phyloP scores from a whole-genome alignment of 2,797 vertebrate species.

The Falco columbarius region DNA sequence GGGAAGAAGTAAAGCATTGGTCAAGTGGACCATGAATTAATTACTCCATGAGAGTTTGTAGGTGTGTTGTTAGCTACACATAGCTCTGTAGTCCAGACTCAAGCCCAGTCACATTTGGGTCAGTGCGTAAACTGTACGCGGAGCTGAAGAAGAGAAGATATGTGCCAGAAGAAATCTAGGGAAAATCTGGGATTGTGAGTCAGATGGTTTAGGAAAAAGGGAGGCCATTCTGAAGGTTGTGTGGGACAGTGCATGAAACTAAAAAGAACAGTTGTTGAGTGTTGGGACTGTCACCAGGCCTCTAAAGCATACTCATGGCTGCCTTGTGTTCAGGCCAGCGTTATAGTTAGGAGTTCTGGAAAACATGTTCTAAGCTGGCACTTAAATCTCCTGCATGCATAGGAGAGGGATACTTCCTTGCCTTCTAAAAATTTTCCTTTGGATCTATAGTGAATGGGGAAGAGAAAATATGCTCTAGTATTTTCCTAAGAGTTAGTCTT shows the following conservation, averaged over 20 bases:
- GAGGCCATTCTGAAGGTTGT: not conserved
- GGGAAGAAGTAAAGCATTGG: not conserved
- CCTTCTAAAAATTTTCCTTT: not conserved
- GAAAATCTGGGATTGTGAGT: not conserved
- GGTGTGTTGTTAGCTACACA: not conserved
- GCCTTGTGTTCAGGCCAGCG: not conserved
- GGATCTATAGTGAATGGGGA: not conserved
- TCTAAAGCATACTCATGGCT: not conserved
- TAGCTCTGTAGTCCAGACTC: not conserved
- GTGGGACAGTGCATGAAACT: not conserved
- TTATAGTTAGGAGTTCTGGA: not conserved
- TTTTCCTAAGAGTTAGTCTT: not conserved
- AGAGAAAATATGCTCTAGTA: not conserved
- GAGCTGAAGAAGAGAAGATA: not conserved
- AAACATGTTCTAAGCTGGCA: not conserved
- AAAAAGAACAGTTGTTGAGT: not conserved
- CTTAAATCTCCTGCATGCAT: not conserved
- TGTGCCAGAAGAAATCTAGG: not conserved
- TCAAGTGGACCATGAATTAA: not conserved
- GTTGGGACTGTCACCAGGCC: not conserved
- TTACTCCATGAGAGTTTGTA: not conserved
- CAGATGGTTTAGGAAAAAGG: not conserved
- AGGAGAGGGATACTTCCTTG: not conserved
- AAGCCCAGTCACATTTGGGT: not conserved
- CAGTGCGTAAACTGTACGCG: not conserved